Percentiles rank a stretch among this genome's conserved stretches.
Evolutionary conservation across 35 echinoderm and acorn worm species (phyloP).

Genomic region (Hemicentrotus pulcherrimus): DNA sequence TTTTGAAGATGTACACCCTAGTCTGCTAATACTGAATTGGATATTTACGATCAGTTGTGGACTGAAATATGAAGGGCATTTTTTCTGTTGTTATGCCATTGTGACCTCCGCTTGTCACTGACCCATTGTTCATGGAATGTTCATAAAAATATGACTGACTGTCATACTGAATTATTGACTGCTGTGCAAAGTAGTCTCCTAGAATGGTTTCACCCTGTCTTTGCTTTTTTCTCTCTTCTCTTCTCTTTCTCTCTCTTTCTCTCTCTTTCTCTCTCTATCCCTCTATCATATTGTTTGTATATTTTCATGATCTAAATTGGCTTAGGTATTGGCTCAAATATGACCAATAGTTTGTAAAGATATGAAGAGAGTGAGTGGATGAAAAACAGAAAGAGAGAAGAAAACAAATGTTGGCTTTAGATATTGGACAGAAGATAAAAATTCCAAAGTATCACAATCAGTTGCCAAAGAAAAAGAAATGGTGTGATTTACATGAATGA

Average conservation of each 20-base stretch:
- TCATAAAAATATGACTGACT: background rate
- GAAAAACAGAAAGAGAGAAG: background rate
- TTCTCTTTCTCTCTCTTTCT: background rate
- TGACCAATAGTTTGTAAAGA: no score
- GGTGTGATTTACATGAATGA: slow-evolving; percentile 12
- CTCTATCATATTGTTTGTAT: no score
- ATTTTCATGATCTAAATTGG: no score
- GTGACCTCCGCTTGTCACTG: background rate
- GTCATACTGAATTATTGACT: background rate
- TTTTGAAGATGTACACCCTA: background rate
- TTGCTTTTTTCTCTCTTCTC: background rate
- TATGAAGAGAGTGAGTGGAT: no score
- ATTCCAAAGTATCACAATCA: background rate
- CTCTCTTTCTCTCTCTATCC: background rate
- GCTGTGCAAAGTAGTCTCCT: background rate
- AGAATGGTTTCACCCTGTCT: background rate
- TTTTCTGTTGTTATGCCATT: background rate
- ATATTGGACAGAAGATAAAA: no score
- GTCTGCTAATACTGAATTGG: background rate
- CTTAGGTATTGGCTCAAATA: no score
- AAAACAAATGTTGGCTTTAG: background rate
- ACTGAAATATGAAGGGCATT: background rate
- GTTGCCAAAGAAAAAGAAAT: background rate
- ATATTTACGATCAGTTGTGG: background rate
- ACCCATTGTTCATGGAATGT: background rate